Conservation (phyloP, 2,888 invertebrate genomes). For the Apamea epomidion region DNA sequence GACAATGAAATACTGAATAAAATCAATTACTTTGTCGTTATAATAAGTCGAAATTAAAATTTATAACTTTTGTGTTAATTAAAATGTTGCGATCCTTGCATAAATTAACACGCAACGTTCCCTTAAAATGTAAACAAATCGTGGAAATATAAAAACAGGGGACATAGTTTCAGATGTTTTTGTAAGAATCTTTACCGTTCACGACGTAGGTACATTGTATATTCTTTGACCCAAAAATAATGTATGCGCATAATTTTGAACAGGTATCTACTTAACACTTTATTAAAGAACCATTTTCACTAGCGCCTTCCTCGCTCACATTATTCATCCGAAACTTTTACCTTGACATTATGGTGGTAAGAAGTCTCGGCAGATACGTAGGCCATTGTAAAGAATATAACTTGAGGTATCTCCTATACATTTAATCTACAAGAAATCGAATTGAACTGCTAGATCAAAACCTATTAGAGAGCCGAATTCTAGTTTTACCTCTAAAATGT, state of each 20-base stretch:
- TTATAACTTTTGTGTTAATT: neutral
- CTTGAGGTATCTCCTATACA: neutral
- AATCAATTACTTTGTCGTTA: neutral
- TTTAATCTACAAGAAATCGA: conserved; percentile 27
- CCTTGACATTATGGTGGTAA: conserved; percentile 52
- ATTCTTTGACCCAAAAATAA: conserved; percentile 68
- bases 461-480: conserved; percentile 41
- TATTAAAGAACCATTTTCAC: conserved; percentile 66
- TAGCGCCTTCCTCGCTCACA: conserved; percentile 47
- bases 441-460: conserved; percentile 29
- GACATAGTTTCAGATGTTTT: conserved; percentile 36
- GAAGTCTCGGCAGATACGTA: conserved; percentile 8
- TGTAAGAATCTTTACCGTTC: conserved; percentile 48
- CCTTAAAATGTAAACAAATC: conserved; percentile 13
- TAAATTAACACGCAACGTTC: conserved; percentile 5
- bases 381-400: conserved; percentile 14
- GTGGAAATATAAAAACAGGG: conserved; percentile 24
- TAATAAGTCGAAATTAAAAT: neutral
- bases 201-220: conserved; percentile 47
- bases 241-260: conserved; percentile 72
- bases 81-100: conserved; percentile 8
- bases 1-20: neutral
- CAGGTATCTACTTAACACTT: conserved; percentile 70
- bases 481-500: conserved; percentile 57
- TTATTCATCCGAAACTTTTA: conserved; percentile 54